Base-by-base conservation (phyloP, 1,140 invertebrate species). In the Ostrea denselamellosa region DNA sequence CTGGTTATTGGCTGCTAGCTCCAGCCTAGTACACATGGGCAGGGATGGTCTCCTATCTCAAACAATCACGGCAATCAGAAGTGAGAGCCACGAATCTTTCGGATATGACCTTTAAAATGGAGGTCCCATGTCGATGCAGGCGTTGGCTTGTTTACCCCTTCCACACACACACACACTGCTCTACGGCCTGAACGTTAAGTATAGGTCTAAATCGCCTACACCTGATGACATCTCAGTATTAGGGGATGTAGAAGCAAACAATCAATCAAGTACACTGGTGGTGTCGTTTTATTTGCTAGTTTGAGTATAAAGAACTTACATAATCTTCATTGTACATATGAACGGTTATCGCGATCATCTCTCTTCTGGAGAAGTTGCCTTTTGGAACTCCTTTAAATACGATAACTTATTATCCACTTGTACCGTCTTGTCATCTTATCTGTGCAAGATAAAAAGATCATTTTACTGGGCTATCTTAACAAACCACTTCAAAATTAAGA, bases 381-480 rank as follows among this genome's bases (percentile, higher is more conserved):
- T 71, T 22, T n/a, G 28, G 65, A 71, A 25, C 65, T 71, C 65
- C 65, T 71, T 71, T 71, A 25, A 71, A 34, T n/a, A 71, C 22
- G 65, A 71, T 71, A 71, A 71, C 65, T 71, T 71, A 71, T 22
- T 71, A 28, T 22, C 65, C 65, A 71, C 65, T 71, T 71, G 65
- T 71, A 71, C 65, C 65, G 28, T 71, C 65, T 25, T 71, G 65
- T 71, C 65, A 71, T 22, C 0, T 28, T 71, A 71, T 71, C 65
- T 22, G 3, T 3, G 12, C 25, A n/a, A n/a, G 65, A 71, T 71
- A 71, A 71, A 58, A 17, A 12, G 19, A 58, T 58, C 56, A 12
- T 58, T 58, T 19, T 58, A 58, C 56, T 58, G 12, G 65, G 65
- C 22, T 22, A 71, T 71, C 65, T 71, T 71, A 22, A 71, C 65